These are phyloP conservation scores for Idaea straminata DNA, from an alignment of 2,888 invertebrate species.

Conservation along the genomic window DNA sequence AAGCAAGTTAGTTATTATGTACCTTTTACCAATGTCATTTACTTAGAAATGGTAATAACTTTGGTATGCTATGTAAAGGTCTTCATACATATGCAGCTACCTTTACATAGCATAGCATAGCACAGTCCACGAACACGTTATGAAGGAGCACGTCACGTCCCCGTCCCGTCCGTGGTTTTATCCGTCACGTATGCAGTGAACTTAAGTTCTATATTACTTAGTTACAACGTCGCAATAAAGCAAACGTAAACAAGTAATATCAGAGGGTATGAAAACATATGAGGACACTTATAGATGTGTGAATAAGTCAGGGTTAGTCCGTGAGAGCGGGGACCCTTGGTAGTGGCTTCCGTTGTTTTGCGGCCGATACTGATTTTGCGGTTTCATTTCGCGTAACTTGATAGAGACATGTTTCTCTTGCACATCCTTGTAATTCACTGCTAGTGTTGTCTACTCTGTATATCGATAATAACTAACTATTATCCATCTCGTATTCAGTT, in stretches of 20 bases:
- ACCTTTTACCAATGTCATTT: not conserved
- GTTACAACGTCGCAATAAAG: not conserved
- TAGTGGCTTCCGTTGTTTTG: constrained; percentile 75
- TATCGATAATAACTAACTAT: constrained; percentile 12
- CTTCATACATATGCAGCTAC: too few species aligned
- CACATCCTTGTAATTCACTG: constrained; percentile 62
- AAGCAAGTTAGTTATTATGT: too few species aligned
- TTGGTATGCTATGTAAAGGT: not conserved
- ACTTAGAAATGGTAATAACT: not conserved
- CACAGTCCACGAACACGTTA: too few species aligned
- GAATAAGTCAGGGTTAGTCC: constrained; percentile 56
- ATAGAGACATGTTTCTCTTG: constrained; percentile 60
- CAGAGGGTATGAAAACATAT: constrained; percentile 1
- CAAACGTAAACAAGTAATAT: constrained; percentile 5
- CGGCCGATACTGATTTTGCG: constrained; percentile 74
- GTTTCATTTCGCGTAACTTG: constrained; percentile 78
- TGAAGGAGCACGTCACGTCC: too few species aligned
- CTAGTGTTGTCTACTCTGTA: constrained; percentile 43
- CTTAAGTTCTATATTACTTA: not conserved
- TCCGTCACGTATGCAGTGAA: too few species aligned
- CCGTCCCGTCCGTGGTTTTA: too few species aligned
- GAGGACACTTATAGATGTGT: constrained; percentile 26
- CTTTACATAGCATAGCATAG: too few species aligned
- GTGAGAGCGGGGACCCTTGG: constrained; percentile 61
- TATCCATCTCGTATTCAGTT: not conserved